Percentiles rank a stretch among this genome's conserved stretches.
Evolutionary conservation across 2,888 invertebrate genomes (phyloP).

Genomic region (Luperina testacea): DNA sequence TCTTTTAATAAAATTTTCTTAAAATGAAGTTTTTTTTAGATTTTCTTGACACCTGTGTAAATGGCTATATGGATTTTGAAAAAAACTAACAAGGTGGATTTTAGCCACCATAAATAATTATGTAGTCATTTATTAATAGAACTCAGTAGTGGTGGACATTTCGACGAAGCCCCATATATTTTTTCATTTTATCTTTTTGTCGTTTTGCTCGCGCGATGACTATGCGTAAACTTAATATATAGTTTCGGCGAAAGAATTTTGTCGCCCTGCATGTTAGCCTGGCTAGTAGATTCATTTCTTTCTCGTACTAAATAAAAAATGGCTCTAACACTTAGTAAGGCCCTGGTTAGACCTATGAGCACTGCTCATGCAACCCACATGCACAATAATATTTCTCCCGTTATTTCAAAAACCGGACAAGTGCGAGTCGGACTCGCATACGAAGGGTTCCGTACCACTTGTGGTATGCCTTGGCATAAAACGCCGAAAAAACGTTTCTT

Average conservation of each 20-base stretch:
- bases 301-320: background rate
- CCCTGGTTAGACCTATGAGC: conserved; percentile 14
- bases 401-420: background rate
- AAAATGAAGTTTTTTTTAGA: background rate
- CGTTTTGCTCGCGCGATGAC: background rate
- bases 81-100: background rate
- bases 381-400: background rate
- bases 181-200: background rate
- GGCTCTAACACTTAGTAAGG: conserved; percentile 21
- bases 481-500: too few relatives aligned
- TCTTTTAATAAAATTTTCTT: too few relatives aligned
- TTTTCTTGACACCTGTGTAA: background rate
- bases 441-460: too few relatives aligned
- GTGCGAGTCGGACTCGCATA: too few relatives aligned
- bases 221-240: background rate
- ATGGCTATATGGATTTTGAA: background rate
- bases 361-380: conserved; percentile 17
- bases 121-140: background rate
- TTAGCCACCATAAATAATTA: background rate
- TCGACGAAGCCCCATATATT: background rate
- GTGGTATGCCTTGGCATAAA: too few relatives aligned
- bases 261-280: background rate
- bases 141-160: background rate
- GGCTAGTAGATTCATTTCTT: background rate
- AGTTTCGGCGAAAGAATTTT: background rate